Conservation (phyloP, 2,888 invertebrate genomes). For the Elmis aenea region DNA sequence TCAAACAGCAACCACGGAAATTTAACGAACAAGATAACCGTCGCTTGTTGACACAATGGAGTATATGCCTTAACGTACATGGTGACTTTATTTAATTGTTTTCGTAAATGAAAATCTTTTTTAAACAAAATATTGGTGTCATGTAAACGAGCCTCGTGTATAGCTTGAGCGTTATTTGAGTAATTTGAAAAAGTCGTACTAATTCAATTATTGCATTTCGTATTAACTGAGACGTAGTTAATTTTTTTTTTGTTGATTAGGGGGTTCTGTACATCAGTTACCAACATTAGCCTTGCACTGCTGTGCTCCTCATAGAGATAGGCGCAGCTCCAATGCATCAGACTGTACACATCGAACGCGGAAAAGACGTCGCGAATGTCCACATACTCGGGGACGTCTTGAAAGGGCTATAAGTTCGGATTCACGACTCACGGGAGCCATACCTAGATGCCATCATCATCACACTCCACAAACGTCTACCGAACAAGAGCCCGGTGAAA, state of each 20-base stretch:
- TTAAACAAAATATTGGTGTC: no score
- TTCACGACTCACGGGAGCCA: slow-evolving; percentile 39
- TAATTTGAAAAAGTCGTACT: no score
- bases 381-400: slow-evolving; percentile 34
- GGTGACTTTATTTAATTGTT: no score
- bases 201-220: no score
- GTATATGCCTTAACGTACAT: no score
- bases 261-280: slow-evolving; percentile 38
- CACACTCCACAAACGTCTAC: slow-evolving; percentile 33
- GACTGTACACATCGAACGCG: slow-evolving; percentile 41
- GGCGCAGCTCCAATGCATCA: slow-evolving; percentile 46
- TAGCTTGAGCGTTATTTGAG: no score
- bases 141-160: no score
- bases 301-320: slow-evolving; percentile 27
- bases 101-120: no score
- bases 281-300: slow-evolving; percentile 29
- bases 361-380: slow-evolving; percentile 35
- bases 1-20: no score
- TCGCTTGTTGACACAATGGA: no score
- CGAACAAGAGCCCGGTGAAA: slow-evolving; percentile 33
- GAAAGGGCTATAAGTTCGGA: slow-evolving; percentile 43
- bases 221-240: no score
- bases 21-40: no score
- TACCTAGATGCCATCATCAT: slow-evolving; percentile 28
- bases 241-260: slow-evolving; percentile 21